Evolutionary conservation across 1,140 invertebrate species (phyloP), one percentile per base, ranked within the genome.

Genomic region (Bombus pyrosoma): DNA sequence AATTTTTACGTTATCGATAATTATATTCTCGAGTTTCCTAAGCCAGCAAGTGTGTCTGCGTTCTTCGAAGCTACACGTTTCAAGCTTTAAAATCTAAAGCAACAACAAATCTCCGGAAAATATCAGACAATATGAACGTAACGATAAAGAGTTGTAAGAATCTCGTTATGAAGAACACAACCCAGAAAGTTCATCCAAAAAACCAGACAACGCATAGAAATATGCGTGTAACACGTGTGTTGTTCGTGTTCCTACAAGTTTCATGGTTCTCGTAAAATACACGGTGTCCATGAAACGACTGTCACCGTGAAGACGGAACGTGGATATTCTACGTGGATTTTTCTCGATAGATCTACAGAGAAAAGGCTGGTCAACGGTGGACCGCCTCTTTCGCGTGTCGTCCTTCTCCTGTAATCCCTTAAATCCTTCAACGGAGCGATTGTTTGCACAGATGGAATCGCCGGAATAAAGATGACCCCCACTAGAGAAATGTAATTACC

Each of bases 351-450:
- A 32, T 66, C 59, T 86, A 91, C 90, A 91, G 66, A 73, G 83
- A 89, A 91, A 79, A 62, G 90, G 88, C 53, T 83, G 90, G 86
- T 88, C 90, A 87, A 64, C 34, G 81, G 82, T 86, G 62, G 62
- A 28, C 86, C 87, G 83, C 86, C 88, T 69, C 85, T 89, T 87
- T 77, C 85, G 71, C 87, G 76, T 89, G 81, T 76, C 68, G 47
- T 37, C 69, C 79, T 84, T 89, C 89, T 83, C 72, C 77, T 71
- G 59, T 47, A 69, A 87, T 86, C 83, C 82, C 72, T 86, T 89
- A 83, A 90, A 87, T 85, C 68, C 72, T 77, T 73, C 87, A 84
- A 43, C 76, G 39, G 41, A 66, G 47, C 47, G 47, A 6, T 53
- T 53, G 47, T 53, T 53, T 53, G 47, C 5, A 0, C 47, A 18